A percentile compares a stretch with the other conserved stretches of the same genome.
phyloP scores from a whole-genome alignment of 2,888 invertebrate genomes.

The Noctua comes region DNA sequence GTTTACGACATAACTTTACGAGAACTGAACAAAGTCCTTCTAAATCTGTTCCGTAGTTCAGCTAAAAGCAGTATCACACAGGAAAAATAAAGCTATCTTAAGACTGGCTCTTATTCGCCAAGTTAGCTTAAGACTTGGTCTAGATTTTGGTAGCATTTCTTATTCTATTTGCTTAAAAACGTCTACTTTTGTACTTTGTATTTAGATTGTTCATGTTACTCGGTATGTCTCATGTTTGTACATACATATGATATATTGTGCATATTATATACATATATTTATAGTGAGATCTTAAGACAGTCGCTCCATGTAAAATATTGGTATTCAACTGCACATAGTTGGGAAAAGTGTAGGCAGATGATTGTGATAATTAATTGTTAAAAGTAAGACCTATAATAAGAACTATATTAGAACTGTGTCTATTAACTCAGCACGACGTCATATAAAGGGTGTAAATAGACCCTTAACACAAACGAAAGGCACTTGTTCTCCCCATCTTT shows the following conservation, averaged over 20 bases:
- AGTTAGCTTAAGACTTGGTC: background rate
- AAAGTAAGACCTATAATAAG: too few relatives aligned
- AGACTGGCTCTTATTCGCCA: background rate
- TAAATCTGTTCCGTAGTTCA: constrained; percentile 16
- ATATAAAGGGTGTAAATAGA: too few relatives aligned
- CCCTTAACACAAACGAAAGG: too few relatives aligned
- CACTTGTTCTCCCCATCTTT: too few relatives aligned
- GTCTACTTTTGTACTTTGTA: background rate
- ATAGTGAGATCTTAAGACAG: too few relatives aligned
- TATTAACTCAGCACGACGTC: background rate
- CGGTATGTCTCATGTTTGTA: background rate
- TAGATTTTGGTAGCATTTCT: background rate
- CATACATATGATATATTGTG: background rate
- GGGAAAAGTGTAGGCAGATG: too few relatives aligned
- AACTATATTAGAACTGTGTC: too few relatives aligned
- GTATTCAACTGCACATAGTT: too few relatives aligned
- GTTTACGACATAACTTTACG: constrained; percentile 2
- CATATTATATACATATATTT: too few relatives aligned
- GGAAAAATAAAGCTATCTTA: background rate
- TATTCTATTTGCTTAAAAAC: background rate
- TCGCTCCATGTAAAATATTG: too few relatives aligned
- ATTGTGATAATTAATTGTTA: too few relatives aligned
- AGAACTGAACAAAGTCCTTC: constrained; percentile 12
- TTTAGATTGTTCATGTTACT: background rate
- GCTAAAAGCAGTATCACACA: background rate